phyloP scores from a whole-genome alignment of 2,888 invertebrate genomes.

The Campoletis raptor region DNA sequence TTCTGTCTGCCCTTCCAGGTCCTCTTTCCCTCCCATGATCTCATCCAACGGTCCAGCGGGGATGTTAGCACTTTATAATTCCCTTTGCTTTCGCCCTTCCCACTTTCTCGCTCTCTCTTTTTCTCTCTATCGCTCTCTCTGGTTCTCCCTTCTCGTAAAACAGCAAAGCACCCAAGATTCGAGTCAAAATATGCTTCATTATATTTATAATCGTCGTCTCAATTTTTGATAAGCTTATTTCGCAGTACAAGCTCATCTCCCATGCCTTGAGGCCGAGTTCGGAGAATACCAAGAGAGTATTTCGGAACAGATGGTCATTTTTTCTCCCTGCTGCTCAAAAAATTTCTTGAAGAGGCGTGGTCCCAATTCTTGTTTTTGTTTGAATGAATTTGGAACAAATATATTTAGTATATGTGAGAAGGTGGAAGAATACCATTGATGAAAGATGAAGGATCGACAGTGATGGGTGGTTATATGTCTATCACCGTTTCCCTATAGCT shows the following conservation, averaged over 20 bases:
- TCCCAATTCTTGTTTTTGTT: slow-evolving; percentile 8
- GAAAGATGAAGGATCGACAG: slow-evolving; percentile 56
- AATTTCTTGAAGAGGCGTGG: slow-evolving; percentile 11
- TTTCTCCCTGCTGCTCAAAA: slow-evolving; percentile 11
- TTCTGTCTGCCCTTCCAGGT: too few relatives aligned
- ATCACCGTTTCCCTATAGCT: slow-evolving; percentile 18
- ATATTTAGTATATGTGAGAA: slow-evolving; percentile 15
- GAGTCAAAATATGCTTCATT: slow-evolving; percentile 61
- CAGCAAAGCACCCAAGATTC: slow-evolving; percentile 52
- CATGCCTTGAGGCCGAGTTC: slow-evolving; percentile 39
- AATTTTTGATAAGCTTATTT: slow-evolving; percentile 61
- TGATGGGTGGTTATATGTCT: slow-evolving; percentile 30
- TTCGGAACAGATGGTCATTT: slow-evolving; percentile 51
- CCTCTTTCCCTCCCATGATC: too few relatives aligned
- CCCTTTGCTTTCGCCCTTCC: slow-evolving; percentile 54
- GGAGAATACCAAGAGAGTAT: slow-evolving; percentile 37
- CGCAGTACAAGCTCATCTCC: slow-evolving; percentile 29
- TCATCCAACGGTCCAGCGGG: too few relatives aligned
- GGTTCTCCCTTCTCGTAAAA: slow-evolving; percentile 21
- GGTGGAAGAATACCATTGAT: slow-evolving; percentile 10
- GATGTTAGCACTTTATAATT: too few relatives aligned
- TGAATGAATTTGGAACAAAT: background rate
- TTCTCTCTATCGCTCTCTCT: background rate
- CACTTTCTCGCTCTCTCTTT: background rate
- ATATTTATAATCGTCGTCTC: slow-evolving; percentile 66